phyloP scores from a whole-genome alignment of 2,797 vertebrate species.

The Coranthus polyacanthus region DNA sequence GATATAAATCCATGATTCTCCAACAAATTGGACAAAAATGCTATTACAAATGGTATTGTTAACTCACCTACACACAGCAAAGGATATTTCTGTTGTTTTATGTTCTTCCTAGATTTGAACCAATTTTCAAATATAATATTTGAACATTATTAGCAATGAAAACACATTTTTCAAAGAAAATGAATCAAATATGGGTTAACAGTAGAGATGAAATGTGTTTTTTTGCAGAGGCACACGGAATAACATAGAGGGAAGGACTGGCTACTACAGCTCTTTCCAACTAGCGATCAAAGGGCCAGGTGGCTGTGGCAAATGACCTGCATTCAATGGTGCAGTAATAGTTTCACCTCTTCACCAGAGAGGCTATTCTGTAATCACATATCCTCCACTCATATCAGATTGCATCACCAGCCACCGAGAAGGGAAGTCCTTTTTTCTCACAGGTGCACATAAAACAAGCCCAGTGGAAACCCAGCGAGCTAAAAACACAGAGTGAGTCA shows the following conservation, averaged over 20 bases:
- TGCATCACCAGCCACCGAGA: conserved; percentile 67
- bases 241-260: conserved; percentile 9
- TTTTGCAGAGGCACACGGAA: conserved; percentile 16
- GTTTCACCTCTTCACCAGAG: conserved; percentile 75
- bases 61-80: too few relatives aligned
- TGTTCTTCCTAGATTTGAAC: too few relatives aligned
- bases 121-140: too few relatives aligned
- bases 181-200: conserved; percentile 5
- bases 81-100: too few relatives aligned
- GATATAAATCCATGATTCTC: conserved; percentile 19
- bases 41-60: too few relatives aligned
- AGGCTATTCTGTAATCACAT: conserved; percentile 70
- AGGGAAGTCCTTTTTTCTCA: conserved; percentile 66
- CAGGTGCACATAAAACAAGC: conserved; percentile 37
- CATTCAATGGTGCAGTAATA: conserved; percentile 70
- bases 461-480: conserved; percentile 55
- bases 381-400: conserved; percentile 71
- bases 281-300: conserved; percentile 65
- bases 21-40: too few relatives aligned
- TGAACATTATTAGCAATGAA: neutral
- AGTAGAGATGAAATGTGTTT: conserved; percentile 2
- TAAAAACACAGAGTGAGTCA: conserved; percentile 65
- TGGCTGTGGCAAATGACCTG: conserved; percentile 74
- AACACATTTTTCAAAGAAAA: neutral
- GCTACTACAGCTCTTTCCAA: conserved; percentile 43